Conservation (phyloP, 2,113 vertebrate species). For the Catharus fuscescens region DNA sequence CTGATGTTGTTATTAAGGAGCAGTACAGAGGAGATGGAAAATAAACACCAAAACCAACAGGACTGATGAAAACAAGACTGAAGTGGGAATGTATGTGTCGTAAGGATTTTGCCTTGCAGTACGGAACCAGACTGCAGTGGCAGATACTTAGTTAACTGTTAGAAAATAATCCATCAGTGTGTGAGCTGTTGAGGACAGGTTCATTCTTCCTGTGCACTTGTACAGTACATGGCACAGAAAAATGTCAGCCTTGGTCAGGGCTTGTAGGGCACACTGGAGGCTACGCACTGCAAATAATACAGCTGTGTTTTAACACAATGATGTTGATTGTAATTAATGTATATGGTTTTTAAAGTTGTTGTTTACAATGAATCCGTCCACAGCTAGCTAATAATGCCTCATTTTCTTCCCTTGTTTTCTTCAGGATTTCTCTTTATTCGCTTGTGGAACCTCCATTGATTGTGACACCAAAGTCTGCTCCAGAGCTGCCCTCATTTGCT, state of each 20-base stretch:
- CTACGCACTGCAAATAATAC: neutral
- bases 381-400: neutral
- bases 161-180: neutral
- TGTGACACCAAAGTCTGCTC: neutral
- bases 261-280: neutral
- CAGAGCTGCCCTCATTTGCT: neutral
- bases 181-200: neutral
- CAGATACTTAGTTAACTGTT: neutral
- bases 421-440: neutral
- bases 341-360: neutral
- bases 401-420: neutral
- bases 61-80: neutral
- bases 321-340: neutral
- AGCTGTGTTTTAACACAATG: neutral
- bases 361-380: neutral
- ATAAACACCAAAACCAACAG: neutral
- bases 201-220: neutral
- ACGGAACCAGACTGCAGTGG: neutral
- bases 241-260: neutral
- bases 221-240: neutral
- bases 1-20: neutral
- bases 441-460: neutral
- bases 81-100: neutral
- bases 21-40: neutral
- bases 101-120: neutral